A percentile compares a stretch with the other conserved stretches of the same genome.
Evolutionary conservation across 1,140 invertebrate species (phyloP).

Genomic region (Episyrphus balteatus): DNA sequence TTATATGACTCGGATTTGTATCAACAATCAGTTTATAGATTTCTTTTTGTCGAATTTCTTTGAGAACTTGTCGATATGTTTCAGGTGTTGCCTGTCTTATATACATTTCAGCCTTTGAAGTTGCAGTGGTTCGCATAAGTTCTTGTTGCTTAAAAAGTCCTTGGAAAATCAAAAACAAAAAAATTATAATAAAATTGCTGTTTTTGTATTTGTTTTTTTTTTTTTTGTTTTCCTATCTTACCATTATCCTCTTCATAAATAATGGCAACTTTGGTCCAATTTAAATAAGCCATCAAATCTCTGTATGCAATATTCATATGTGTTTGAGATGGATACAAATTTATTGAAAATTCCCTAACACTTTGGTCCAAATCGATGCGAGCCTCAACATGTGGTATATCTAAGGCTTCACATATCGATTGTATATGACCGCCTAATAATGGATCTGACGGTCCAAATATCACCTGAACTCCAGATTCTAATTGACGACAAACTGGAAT

Average conservation of each 20-base stretch:
- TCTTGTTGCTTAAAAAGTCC: slow-evolving; percentile 80
- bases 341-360: slow-evolving; percentile 73
- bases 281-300: slow-evolving; percentile 77
- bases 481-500: slow-evolving; percentile 85
- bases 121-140: slow-evolving; percentile 57
- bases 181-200: slow-evolving; percentile 4
- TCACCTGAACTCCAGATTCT: slow-evolving; percentile 71
- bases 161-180: slow-evolving; percentile 37
- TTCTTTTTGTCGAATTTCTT: slow-evolving; percentile 67
- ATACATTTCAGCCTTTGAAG: slow-evolving; percentile 67
- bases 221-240: slow-evolving; percentile 8
- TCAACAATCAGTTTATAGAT: slow-evolving; percentile 79
- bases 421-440: slow-evolving; percentile 74
- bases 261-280: slow-evolving; percentile 88
- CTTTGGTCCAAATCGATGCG: slow-evolving; percentile 57
- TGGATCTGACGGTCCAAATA: slow-evolving; percentile 80
- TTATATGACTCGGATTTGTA: slow-evolving; percentile 63
- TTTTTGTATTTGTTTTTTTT: not conserved
- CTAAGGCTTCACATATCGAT: slow-evolving; percentile 77
- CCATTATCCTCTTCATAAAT: slow-evolving; percentile 66
- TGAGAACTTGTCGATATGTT: slow-evolving; percentile 66
- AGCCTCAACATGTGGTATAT: slow-evolving; percentile 80
- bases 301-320: slow-evolving; percentile 74
- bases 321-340: slow-evolving; percentile 76
- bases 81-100: slow-evolving; percentile 62